A percentile compares a stretch with the other conserved stretches of the same genome.
phyloP scores from a whole-genome alignment of 2,888 invertebrate species.

The Drosophila anceps region DNA sequence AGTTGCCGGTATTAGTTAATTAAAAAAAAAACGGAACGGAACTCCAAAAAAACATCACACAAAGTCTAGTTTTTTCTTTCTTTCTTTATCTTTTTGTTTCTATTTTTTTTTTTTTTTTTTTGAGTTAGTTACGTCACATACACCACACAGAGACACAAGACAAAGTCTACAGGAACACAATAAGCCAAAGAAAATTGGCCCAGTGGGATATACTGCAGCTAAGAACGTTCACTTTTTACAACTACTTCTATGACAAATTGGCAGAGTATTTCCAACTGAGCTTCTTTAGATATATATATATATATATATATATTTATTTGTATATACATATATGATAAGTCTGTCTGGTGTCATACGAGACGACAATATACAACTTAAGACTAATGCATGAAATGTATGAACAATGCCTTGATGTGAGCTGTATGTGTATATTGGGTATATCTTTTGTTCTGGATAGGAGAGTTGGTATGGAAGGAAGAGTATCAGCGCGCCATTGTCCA shows the following conservation, averaged over 20 bases:
- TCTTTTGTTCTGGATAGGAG: conserved; percentile 2
- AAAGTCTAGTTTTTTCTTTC: conserved; percentile 19
- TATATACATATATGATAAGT: conserved; percentile 9
- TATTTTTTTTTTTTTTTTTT: conserved; percentile 15
- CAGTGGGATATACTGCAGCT: conserved; percentile 13
- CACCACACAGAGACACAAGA: conserved; percentile 48
- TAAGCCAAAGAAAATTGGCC: conserved; percentile 47
- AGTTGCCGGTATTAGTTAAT: conserved; percentile 72
- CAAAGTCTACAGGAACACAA: conserved; percentile 43
- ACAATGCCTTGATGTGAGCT: conserved; percentile 67
- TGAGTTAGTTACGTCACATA: conserved; percentile 67
- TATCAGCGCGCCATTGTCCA: conserved; percentile 22
- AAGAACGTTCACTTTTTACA: neutral
- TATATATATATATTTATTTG: neutral
- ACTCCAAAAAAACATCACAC: conserved; percentile 50
- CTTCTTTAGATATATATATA: neutral
- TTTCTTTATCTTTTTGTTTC: too few species aligned
- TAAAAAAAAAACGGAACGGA: conserved; percentile 59
- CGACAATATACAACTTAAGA: conserved; percentile 66
- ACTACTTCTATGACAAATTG: neutral
- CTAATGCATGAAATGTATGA: conserved; percentile 82
- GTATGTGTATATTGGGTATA: conserved; percentile 21
- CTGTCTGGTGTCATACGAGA: conserved; percentile 51
- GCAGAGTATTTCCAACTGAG: conserved; percentile 6
- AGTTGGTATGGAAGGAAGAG: conserved; percentile 18